Conservation (phyloP, 2,888 invertebrate genomes). For the Limnephilus rhombicus region DNA sequence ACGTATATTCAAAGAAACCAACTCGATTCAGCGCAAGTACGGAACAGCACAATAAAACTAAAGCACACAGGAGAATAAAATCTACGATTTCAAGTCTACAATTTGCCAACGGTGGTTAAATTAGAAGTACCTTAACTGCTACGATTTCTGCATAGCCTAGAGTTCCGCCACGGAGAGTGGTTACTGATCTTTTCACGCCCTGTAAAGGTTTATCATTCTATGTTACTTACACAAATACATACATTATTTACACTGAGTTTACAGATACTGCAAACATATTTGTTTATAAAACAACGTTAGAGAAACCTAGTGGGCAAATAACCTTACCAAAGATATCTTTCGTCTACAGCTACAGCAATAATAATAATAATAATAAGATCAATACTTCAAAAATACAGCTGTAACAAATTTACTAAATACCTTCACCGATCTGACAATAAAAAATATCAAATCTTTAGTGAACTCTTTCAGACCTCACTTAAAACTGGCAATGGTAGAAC, state of each 20-base stretch:
- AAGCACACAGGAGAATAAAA: conserved; percentile 9
- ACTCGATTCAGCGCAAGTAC: conserved; percentile 22
- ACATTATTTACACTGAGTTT: not conserved
- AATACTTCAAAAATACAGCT: not conserved
- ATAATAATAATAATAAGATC: not conserved
- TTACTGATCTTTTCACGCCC: conserved; percentile 96
- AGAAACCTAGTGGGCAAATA: not conserved
- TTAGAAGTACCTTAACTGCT: conserved; percentile 91
- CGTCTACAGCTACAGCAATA: not conserved
- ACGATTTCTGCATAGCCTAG: conserved; percentile 96
- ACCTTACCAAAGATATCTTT: not conserved
- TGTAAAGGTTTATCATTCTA: conserved; percentile 76
- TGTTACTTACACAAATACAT: not conserved
- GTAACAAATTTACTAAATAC: not conserved
- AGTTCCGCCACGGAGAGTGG: conserved; percentile 90
- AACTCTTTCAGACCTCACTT: no score
- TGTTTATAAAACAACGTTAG: not conserved
- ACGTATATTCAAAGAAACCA: conserved; percentile 19
- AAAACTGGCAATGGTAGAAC: no score
- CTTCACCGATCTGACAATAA: not conserved
- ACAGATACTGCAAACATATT: not conserved
- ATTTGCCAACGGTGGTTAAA: conserved; percentile 47
- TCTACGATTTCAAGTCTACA: conserved; percentile 29
- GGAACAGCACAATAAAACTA: conserved; percentile 11
- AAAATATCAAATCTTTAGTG: no score